phyloP scores from a whole-genome alignment of 1,140 invertebrate species.

The Protaetia brevitarsis region DNA sequence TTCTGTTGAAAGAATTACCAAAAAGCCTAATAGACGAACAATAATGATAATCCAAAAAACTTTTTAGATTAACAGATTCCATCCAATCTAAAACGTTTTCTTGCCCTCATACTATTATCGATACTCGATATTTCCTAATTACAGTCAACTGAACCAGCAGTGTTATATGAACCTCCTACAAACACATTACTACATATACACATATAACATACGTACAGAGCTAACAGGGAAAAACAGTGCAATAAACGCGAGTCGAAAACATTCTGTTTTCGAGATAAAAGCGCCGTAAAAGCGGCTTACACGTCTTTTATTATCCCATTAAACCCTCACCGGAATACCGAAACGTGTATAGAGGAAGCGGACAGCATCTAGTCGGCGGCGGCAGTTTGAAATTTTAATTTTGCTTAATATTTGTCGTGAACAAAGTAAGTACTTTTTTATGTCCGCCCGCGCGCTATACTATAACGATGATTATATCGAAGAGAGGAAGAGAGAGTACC shows the following conservation, averaged over 20 bases:
- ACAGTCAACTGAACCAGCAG: no score
- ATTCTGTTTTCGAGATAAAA: constrained; percentile 18
- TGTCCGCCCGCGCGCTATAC: not conserved
- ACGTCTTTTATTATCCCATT: not conserved
- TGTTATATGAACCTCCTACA: no score
- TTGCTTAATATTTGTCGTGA: constrained; percentile 14
- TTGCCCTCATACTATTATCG: no score
- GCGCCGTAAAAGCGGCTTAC: constrained; percentile 13
- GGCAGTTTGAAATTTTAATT: constrained; percentile 14
- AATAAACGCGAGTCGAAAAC: constrained; percentile 12
- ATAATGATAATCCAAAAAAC: no score
- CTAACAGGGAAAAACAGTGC: constrained; percentile 14
- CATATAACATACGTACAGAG: no score
- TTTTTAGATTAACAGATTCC: no score
- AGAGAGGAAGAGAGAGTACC: no score
- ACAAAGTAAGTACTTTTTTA: constrained; percentile 18
- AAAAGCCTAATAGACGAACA: no score
- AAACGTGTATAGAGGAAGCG: not conserved
- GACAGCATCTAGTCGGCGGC: not conserved
- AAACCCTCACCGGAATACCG: not conserved
- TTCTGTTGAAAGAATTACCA: no score
- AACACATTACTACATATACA: no score
- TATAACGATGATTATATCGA: constrained; percentile 5
- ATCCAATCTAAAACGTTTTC: no score
- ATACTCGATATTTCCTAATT: no score